phyloP scores from a whole-genome alignment of 2,113 vertebrate genomes.

The Poecile atricapillus region DNA sequence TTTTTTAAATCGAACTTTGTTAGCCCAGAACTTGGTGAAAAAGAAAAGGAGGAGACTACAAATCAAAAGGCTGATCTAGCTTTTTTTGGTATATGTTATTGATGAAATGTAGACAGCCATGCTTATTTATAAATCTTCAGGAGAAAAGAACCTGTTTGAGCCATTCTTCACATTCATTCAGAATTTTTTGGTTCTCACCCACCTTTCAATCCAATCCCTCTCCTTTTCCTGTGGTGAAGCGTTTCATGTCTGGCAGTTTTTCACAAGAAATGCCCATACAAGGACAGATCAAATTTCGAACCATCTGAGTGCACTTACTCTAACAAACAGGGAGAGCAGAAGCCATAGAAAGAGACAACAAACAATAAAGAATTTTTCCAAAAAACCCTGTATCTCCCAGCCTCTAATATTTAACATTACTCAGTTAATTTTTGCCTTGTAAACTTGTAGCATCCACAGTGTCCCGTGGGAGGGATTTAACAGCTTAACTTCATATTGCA shows the following conservation, averaged over 20 bases:
- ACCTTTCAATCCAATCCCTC: neutral
- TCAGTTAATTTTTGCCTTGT: neutral
- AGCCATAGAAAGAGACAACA: neutral
- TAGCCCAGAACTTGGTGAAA: neutral
- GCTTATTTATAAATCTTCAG: neutral
- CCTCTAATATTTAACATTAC: neutral
- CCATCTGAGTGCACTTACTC: neutral
- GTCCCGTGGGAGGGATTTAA: neutral
- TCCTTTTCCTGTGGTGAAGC: neutral
- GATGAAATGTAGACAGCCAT: neutral
- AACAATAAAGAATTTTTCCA: neutral
- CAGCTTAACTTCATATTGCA: neutral
- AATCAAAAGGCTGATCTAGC: neutral
- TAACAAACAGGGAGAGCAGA: neutral
- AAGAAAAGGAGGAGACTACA: neutral
- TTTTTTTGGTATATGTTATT: neutral
- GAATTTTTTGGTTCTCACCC: neutral
- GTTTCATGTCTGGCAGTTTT: neutral
- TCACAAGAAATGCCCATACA: neutral
- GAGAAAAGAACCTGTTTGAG: neutral
- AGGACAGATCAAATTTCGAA: neutral
- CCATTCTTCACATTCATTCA: neutral
- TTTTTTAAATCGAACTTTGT: neutral
- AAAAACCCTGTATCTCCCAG: fast-evolving
- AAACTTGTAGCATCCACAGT: neutral